Evolutionary conservation across 2,888 invertebrate genomes (phyloP).

Genomic region (Pandemis heparana): DNA sequence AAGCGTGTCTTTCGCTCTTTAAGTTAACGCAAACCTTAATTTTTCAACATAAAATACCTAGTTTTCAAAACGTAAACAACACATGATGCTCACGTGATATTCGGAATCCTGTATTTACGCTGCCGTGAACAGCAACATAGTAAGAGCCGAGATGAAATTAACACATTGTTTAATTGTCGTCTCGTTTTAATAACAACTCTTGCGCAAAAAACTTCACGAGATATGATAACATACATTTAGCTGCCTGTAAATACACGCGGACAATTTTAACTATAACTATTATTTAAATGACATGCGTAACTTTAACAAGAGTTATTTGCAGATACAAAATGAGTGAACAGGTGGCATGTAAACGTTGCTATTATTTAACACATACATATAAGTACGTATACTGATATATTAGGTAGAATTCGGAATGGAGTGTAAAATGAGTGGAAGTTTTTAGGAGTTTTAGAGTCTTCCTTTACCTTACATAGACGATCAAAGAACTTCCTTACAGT

Average conservation of each 20-base stretch:
- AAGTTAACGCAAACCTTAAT: no score
- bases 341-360: background rate
- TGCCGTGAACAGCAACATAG: background rate
- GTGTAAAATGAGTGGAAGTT: no score
- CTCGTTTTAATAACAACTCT: background rate
- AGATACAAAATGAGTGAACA: background rate
- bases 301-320: constrained; percentile 8
- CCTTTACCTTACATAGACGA: no score
- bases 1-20: no score
- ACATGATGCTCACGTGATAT: no score
- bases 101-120: no score
- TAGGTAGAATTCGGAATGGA: no score
- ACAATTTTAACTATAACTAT: background rate
- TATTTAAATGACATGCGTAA: background rate
- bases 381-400: no score
- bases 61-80: no score
- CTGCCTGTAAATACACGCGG: background rate
- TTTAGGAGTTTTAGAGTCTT: no score
- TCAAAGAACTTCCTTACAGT: no score
- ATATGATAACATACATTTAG: constrained; percentile 10
- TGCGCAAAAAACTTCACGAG: background rate
- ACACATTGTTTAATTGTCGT: background rate
- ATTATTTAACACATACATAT: background rate
- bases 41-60: no score
- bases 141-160: background rate